Conservation (phyloP, 2,797 vertebrate species). For the Megaceryle alcyon region DNA sequence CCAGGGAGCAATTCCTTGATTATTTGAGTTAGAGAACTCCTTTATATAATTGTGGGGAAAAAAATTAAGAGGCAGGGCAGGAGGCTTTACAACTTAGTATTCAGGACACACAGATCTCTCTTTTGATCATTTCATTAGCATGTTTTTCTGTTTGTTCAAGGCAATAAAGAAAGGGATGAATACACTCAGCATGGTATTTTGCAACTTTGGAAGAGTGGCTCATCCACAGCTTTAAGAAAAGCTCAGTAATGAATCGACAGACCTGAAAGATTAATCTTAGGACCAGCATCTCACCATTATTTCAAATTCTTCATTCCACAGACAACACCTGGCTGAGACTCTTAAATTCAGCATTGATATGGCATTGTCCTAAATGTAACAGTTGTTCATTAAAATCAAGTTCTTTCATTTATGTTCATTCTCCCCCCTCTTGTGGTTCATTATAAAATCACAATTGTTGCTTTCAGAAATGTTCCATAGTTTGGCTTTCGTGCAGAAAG, state of each 20-base stretch:
- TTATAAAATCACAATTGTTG: slow-evolving; percentile 76
- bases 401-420: slow-evolving; percentile 75
- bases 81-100: neutral
- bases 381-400: slow-evolving; percentile 47
- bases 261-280: neutral
- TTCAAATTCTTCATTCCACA: neutral
- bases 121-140: slow-evolving; percentile 3
- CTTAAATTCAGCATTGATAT: neutral
- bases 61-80: neutral
- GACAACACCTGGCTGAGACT: neutral
- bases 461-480: neutral
- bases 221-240: neutral
- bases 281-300: neutral
- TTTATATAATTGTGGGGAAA: neutral
- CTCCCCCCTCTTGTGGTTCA: slow-evolving; percentile 81
- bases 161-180: neutral
- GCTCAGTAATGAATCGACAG: neutral
- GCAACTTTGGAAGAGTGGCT: neutral
- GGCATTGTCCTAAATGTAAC: neutral
- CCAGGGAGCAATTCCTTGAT: neutral
- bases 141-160: slow-evolving; percentile 4
- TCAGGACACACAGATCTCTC: neutral
- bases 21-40: neutral
- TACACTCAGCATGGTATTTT: neutral
- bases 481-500: neutral